Conservation (phyloP, 2,888 invertebrate species). For the Toxonevra muliebris region DNA sequence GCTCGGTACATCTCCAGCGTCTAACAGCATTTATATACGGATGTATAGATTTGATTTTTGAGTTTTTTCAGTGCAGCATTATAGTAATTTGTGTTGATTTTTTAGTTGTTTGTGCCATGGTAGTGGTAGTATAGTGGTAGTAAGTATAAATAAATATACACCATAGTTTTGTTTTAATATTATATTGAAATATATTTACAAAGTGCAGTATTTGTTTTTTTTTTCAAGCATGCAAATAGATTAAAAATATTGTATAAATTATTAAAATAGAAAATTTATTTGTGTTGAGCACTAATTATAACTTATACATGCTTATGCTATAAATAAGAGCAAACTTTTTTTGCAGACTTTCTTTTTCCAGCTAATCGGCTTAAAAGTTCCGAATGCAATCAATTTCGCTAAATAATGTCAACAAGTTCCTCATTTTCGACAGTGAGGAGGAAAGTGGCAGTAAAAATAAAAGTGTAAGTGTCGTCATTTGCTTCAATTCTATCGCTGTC, state of each 20-base stretch:
- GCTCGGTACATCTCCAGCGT: conserved; percentile 48
- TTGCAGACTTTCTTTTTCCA: background rate
- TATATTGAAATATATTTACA: conserved; percentile 16
- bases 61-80: conserved; percentile 16
- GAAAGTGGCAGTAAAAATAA: no score
- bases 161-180: conserved; percentile 41
- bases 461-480: no score
- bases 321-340: background rate
- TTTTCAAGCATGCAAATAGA: background rate
- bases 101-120: conserved; percentile 26
- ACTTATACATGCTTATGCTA: background rate
- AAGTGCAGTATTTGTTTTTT: no score
- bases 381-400: no score
- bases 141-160: conserved; percentile 24
- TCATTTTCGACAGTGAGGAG: no score
- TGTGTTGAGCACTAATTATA: background rate
- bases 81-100: background rate
- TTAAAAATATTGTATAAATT: background rate
- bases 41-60: background rate
- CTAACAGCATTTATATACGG: no score
- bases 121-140: conserved; percentile 20
- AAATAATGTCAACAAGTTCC: no score
- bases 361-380: no score
- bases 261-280: background rate
- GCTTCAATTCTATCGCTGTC: no score